These are phyloP conservation scores for Actinia tenebrosa DNA, from an alignment of 64 coral and sea anemone genomes.

Conservation along the genomic window DNA sequence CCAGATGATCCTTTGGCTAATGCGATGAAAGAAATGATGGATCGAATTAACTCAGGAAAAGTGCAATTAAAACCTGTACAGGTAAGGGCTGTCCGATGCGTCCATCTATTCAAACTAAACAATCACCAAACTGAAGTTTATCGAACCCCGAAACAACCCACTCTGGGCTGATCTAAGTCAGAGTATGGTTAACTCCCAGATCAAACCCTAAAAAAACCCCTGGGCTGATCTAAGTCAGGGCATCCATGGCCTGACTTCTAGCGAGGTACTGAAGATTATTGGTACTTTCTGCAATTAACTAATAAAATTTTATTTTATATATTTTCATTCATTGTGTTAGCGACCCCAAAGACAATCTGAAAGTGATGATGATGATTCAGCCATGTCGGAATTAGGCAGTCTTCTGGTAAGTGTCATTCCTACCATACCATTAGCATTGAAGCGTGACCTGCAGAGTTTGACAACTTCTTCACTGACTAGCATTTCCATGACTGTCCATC, in stretches of 20 bases:
- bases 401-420: constrained; percentile 27
- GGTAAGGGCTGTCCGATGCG: not conserved
- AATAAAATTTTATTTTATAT: not conserved
- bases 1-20: constrained; percentile 48
- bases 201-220: not conserved
- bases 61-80: constrained; percentile 31
- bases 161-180: no score
- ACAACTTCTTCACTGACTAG: no score
- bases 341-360: not conserved
- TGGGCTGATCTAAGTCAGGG: not conserved
- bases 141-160: no score
- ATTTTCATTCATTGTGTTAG: not conserved
- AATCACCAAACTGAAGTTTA: no score
- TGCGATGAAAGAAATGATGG: constrained; percentile 65
- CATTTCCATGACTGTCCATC: no score
- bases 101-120: no score
- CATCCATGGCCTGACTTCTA: no score
- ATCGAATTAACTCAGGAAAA: constrained; percentile 51
- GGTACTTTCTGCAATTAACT: no score
- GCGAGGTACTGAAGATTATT: no score
- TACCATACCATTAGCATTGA: no score
- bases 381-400: constrained; percentile 56
- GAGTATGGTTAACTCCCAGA: no score
- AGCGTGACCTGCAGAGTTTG: no score
- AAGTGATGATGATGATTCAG: constrained; percentile 13